Evolutionary conservation across 2,888 invertebrate species (phyloP).

Genomic region (Octonoba sinensis): DNA sequence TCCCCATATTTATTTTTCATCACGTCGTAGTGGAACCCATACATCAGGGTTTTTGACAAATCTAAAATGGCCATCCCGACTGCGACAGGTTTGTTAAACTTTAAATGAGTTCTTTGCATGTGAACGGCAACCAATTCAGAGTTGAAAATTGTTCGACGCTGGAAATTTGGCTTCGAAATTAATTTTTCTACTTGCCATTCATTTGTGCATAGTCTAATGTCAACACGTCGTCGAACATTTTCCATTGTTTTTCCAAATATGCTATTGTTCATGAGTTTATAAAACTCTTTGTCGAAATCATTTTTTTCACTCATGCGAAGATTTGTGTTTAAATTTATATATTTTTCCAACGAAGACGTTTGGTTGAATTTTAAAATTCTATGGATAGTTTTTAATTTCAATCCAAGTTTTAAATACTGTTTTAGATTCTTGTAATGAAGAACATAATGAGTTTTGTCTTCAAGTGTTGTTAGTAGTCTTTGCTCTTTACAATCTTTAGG

Average conservation of each 20-base stretch:
- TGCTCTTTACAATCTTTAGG: conserved; percentile 16
- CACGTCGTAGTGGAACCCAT: conserved; percentile 64
- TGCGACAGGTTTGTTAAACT: conserved; percentile 67
- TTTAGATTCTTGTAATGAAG: conserved; percentile 66
- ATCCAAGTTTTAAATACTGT: conserved; percentile 65
- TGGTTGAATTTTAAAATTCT: conserved; percentile 47
- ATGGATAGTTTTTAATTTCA: conserved; percentile 67
- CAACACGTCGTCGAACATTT: too few species aligned
- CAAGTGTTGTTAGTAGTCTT: conserved; percentile 54
- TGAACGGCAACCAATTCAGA: conserved; percentile 34
- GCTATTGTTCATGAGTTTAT: too few species aligned
- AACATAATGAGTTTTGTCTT: conserved; percentile 66
- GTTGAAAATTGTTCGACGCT: conserved; percentile 27
- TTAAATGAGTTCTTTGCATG: conserved; percentile 40
- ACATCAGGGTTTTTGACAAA: conserved; percentile 68
- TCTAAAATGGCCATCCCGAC: conserved; percentile 67
- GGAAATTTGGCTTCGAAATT: conserved; percentile 44
- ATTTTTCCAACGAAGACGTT: conserved; percentile 38
- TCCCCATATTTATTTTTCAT: conserved; percentile 64
- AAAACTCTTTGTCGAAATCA: too few species aligned
- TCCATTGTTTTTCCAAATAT: too few species aligned
- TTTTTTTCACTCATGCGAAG: background rate
- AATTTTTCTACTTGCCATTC: background rate
- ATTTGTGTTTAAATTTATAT: conserved; percentile 63
- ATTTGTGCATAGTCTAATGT: background rate